These are phyloP conservation scores for Coreius guichenoti DNA, from an alignment of 2,797 vertebrate species.

Conservation along the genomic window DNA sequence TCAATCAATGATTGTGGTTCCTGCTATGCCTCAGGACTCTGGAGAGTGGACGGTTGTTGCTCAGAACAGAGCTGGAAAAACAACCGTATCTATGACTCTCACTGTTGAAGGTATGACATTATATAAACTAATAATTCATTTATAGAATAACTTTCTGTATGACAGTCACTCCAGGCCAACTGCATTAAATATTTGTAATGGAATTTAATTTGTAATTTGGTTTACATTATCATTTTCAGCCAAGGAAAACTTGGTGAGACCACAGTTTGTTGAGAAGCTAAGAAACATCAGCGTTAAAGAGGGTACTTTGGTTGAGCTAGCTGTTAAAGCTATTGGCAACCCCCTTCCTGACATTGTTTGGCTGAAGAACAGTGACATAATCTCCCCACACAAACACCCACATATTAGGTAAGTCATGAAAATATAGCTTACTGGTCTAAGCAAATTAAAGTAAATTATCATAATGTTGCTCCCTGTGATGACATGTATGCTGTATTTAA, in stretches of 20 bases:
- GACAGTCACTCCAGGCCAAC: not conserved
- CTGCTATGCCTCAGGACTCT: constrained; percentile 89
- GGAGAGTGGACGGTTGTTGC: constrained; percentile 98
- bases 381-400: constrained; percentile 93
- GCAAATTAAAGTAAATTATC: not conserved
- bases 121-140: not conserved
- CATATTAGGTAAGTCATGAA: constrained; percentile 85
- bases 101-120: constrained; percentile 88
- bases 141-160: not conserved
- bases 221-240: constrained; percentile 75
- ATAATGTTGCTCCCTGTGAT: not conserved
- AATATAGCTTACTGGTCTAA: not conserved
- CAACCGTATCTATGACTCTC: constrained; percentile 87
- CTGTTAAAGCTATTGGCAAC: constrained; percentile 93
- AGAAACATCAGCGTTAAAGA: constrained; percentile 93
- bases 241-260: constrained; percentile 89
- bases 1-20: constrained; percentile 95
- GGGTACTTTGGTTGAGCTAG: constrained; percentile 90
- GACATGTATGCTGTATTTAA: not conserved
- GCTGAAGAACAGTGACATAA: constrained; percentile 98
- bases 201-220: not conserved
- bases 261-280: constrained; percentile 91
- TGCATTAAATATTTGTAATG: not conserved
- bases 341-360: constrained; percentile 98
- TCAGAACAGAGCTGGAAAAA: constrained; percentile 95